Evolutionary conservation across 2,888 invertebrate species (phyloP).

Genomic region (Dasysyrphus albostriatus): DNA sequence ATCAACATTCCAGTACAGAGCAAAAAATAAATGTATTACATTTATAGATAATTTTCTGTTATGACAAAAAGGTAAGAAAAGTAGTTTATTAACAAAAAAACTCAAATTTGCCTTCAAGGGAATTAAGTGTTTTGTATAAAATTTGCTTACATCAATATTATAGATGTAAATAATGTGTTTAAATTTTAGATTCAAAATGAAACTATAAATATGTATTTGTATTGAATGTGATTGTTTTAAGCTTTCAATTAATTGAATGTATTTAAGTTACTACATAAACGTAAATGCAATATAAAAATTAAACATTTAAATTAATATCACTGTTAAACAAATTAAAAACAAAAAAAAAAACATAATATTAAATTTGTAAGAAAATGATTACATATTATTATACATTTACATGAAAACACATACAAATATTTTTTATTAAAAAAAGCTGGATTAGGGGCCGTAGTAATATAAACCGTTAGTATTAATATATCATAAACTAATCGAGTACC

Average conservation of each 20-base stretch:
- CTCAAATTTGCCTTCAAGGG: constrained; percentile 9
- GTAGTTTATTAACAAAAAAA: constrained; percentile 1
- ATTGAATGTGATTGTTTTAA: constrained; percentile 38
- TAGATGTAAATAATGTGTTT: constrained; percentile 10
- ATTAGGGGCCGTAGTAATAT: constrained; percentile 71
- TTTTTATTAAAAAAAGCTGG: constrained; percentile 69
- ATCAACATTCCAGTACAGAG: neutral
- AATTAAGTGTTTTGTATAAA: constrained; percentile 14
- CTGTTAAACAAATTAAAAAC: constrained; percentile 38
- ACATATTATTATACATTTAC: constrained; percentile 44
- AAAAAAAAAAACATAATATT: constrained; percentile 19
- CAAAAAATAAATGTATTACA: neutral
- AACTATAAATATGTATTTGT: constrained; percentile 12
- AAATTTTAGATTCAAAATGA: neutral
- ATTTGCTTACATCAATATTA: constrained; percentile 15
- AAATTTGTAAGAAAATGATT: constrained; percentile 24
- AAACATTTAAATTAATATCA: constrained; percentile 32
- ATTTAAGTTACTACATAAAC: neutral
- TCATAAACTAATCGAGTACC: constrained; percentile 17
- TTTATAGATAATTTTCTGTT: constrained; percentile 1
- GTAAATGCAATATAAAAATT: constrained; percentile 26
- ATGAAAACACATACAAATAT: constrained; percentile 39
- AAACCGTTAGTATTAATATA: constrained; percentile 59
- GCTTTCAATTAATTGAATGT: constrained; percentile 30
- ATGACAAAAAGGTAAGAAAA: constrained; percentile 20